phyloP scores from a whole-genome alignment of 1,140 invertebrate species.

The Magallana ariakensis region DNA sequence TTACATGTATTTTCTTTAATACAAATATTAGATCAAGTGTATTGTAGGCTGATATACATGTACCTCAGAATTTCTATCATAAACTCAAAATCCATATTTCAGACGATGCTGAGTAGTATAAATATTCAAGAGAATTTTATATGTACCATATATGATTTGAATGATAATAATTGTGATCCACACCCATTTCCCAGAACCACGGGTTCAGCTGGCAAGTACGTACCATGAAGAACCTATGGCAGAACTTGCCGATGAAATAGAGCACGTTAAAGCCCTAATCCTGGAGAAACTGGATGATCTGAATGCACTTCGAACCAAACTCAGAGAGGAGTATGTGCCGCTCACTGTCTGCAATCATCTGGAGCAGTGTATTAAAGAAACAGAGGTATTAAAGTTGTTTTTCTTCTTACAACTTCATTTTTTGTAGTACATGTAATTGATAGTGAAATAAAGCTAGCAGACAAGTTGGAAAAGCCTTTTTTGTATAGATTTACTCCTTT shows the following conservation, averaged over 20 bases:
- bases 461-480: no score
- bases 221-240: conserved; percentile 62
- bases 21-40: no score
- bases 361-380: conserved; percentile 79
- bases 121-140: no score
- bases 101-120: no score
- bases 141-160: no score
- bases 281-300: conserved; percentile 76
- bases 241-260: conserved; percentile 74
- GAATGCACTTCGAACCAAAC: conserved; percentile 65
- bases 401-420: not conserved
- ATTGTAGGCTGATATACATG: no score
- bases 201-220: not conserved
- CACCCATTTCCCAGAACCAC: conserved; percentile 44
- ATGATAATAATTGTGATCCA: no score
- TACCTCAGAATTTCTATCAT: no score
- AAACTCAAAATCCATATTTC: no score
- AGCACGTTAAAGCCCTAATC: conserved; percentile 74
- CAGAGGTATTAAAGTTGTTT: conserved; percentile 68
- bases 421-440: not conserved
- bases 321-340: conserved; percentile 75
- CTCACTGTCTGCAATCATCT: conserved; percentile 76
- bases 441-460: not conserved
- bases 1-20: no score
- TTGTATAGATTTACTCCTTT: no score